Conservation (phyloP, 2,888 invertebrate species). For the Meliscaeva auricollis region DNA sequence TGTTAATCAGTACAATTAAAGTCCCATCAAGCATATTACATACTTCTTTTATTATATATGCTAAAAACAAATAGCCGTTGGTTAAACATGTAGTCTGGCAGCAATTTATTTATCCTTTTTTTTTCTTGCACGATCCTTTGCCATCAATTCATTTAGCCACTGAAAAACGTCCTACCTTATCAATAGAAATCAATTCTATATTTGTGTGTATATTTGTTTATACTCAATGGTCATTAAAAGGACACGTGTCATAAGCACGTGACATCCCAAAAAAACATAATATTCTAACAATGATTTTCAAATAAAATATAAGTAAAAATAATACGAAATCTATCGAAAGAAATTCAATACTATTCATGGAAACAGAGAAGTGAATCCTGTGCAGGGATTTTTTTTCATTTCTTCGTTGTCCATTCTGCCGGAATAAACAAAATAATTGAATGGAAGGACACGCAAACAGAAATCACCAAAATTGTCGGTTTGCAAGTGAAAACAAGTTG, state of each 20-base stretch:
- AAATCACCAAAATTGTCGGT: constrained; percentile 67
- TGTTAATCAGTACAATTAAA: constrained; percentile 74
- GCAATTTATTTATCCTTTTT: constrained; percentile 28
- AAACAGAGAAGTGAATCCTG: not conserved
- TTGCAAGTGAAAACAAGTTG: constrained; percentile 39
- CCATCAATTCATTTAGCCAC: constrained; percentile 64
- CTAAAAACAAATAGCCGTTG: constrained; percentile 51
- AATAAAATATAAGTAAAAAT: constrained; percentile 52
- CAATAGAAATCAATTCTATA: constrained; percentile 66
- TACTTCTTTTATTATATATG: not conserved
- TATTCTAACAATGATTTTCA: constrained; percentile 63
- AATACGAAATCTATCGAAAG: constrained; percentile 33
- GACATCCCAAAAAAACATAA: constrained; percentile 77
- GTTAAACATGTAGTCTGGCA: constrained; percentile 17
- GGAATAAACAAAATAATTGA: constrained; percentile 73
- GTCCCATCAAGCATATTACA: constrained; percentile 50
- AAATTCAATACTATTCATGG: constrained; percentile 36
- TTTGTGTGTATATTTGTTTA: constrained; percentile 60
- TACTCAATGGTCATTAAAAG: constrained; percentile 82
- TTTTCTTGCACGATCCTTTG: constrained; percentile 42
- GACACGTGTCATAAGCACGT: constrained; percentile 83
- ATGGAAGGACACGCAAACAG: constrained; percentile 69
- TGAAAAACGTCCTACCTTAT: constrained; percentile 53
- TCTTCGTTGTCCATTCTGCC: constrained; percentile 22
- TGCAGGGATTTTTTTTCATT: constrained; percentile 8